A percentile compares a stretch with the other conserved stretches of the same genome.
phyloP scores from a whole-genome alignment of 1,140 invertebrate genomes.

The Choristoneura fumiferana region DNA sequence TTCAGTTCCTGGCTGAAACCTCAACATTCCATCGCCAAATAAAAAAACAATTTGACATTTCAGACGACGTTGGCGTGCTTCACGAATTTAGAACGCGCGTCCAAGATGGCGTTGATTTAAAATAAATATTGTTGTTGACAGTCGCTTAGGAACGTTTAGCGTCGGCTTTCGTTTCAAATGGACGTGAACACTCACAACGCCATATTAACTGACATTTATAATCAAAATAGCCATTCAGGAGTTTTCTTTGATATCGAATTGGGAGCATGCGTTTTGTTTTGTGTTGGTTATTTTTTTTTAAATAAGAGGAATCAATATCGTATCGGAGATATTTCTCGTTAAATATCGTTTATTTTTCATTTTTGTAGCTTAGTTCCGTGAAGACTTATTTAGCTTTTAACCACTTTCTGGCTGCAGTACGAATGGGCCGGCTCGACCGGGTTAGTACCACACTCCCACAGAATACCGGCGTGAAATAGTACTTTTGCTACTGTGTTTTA shows the following conservation, averaged over 20 bases:
- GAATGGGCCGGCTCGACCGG: too few relatives aligned
- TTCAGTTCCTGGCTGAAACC: too few relatives aligned
- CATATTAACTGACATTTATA: conserved; percentile 3
- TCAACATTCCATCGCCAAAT: conserved; percentile 8
- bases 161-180: neutral
- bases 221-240: neutral
- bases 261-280: neutral
- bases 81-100: neutral
- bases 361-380: too few relatives aligned
- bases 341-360: too few relatives aligned
- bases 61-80: neutral
- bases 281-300: too few relatives aligned
- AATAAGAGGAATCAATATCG: too few relatives aligned
- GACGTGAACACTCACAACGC: neutral
- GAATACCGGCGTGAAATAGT: too few relatives aligned
- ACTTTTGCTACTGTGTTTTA: too few relatives aligned
- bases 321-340: too few relatives aligned
- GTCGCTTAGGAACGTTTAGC: neutral
- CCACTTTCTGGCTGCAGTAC: too few relatives aligned
- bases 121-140: conserved; percentile 16
- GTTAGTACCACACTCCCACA: too few relatives aligned
- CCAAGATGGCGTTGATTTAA: conserved; percentile 14
- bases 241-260: conserved; percentile 6
- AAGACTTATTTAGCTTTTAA: too few relatives aligned
- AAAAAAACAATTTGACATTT: neutral